These are phyloP conservation scores for Platalea minor DNA, from an alignment of 2,797 vertebrate species.

Conservation along the genomic window DNA sequence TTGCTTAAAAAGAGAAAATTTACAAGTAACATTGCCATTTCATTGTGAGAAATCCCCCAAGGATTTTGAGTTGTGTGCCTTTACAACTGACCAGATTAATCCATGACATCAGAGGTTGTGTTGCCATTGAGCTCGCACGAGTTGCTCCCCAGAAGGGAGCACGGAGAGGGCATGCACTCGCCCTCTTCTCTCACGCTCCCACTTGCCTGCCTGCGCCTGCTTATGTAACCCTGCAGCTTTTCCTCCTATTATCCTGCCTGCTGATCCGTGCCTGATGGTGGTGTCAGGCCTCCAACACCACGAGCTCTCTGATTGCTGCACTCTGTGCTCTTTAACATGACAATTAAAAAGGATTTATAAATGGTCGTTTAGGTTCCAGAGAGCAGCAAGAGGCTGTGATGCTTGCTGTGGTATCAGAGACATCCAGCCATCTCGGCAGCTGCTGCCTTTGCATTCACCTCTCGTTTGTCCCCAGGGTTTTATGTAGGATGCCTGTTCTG, in stretches of 20 bases:
- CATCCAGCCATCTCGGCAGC: background rate
- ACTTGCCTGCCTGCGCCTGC: conserved; percentile 45
- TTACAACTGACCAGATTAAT: background rate
- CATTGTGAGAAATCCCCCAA: background rate
- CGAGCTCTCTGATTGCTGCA: conserved; percentile 41
- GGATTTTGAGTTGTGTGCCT: background rate
- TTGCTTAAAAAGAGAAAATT: background rate
- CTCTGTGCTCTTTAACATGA: conserved; percentile 66
- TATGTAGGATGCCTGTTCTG: background rate
- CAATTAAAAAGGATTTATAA: conserved; percentile 77
- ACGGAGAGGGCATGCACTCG: background rate
- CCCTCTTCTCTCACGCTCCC: background rate
- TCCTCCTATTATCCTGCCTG: conserved; percentile 61
- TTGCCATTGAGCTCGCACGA: background rate
- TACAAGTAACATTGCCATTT: background rate
- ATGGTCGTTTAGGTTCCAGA: conserved; percentile 8
- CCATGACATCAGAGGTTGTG: background rate
- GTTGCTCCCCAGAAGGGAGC: background rate
- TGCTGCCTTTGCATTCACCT: background rate
- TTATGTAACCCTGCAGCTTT: conserved; percentile 65
- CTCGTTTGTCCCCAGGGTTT: background rate
- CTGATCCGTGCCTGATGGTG: conserved; percentile 65
- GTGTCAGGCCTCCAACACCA: conserved; percentile 60
- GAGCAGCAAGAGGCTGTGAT: conserved; percentile 23
- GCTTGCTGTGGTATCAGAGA: background rate